Conservation (phyloP, 2,797 vertebrate species). For the Parotocinclus haroldoi region DNA sequence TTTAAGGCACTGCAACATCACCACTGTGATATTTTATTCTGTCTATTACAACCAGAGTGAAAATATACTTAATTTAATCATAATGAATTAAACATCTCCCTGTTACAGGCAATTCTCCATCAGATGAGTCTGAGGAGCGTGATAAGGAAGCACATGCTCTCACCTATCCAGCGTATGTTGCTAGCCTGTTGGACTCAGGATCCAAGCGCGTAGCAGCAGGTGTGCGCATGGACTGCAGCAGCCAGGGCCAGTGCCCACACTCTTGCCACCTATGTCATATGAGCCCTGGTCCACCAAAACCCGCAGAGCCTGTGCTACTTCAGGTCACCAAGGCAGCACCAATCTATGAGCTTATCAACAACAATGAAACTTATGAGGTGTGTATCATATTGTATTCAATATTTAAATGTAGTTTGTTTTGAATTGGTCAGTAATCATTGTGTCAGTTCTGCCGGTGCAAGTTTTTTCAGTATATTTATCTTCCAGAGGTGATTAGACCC, state of each 20-base stretch:
- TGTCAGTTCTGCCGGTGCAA: too few species aligned
- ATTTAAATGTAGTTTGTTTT: too few species aligned
- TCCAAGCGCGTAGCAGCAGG: slow-evolving; percentile 89
- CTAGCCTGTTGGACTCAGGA: slow-evolving; percentile 90
- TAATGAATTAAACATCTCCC: too few species aligned
- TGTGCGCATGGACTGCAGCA: slow-evolving; percentile 92
- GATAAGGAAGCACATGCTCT: slow-evolving; percentile 92
- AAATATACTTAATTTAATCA: too few species aligned
- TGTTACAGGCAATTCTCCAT: slow-evolving; percentile 90
- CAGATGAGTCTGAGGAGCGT: slow-evolving; percentile 91
- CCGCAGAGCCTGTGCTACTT: slow-evolving; percentile 85
- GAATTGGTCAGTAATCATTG: too few species aligned
- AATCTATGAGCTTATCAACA: slow-evolving; percentile 91
- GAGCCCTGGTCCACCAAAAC: slow-evolving; percentile 70
- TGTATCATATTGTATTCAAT: slow-evolving; percentile 7
- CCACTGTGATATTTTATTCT: too few species aligned
- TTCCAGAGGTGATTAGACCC: not conserved
- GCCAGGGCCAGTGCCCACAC: slow-evolving; percentile 87
- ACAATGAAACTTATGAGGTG: slow-evolving; percentile 94
- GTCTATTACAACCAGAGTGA: too few species aligned
- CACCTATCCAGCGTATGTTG: slow-evolving; percentile 91
- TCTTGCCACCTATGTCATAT: slow-evolving; percentile 92
- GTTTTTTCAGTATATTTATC: too few species aligned
- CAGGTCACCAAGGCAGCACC: slow-evolving; percentile 91
- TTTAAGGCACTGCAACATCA: too few species aligned